phyloP scores from a whole-genome alignment of 2,113 vertebrate species.

The Mus pahari region DNA sequence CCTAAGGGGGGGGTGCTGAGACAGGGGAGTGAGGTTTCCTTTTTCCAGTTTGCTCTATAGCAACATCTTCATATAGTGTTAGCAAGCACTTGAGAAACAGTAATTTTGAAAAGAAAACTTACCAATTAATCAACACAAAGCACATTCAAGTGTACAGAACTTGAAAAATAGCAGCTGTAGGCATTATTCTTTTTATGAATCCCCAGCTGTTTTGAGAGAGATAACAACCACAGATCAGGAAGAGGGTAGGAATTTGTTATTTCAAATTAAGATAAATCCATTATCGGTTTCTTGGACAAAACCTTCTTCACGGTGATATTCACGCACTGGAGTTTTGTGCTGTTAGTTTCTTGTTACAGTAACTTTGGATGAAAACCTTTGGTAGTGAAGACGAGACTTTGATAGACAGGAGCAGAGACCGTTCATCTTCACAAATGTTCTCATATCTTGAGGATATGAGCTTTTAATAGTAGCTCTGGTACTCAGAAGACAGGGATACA shows the following conservation, averaged over 20 bases:
- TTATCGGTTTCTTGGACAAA: neutral
- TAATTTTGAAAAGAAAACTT: neutral
- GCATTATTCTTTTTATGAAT: constrained; percentile 34
- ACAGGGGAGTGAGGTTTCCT: no score
- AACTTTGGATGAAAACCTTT: neutral
- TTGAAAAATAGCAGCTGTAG: constrained; percentile 41
- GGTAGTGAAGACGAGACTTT: constrained; percentile 41
- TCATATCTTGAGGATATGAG: neutral
- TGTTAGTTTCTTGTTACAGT: constrained; percentile 29
- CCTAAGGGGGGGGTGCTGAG: neutral
- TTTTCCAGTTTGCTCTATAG: neutral
- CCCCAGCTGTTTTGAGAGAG: neutral
- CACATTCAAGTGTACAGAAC: neutral
- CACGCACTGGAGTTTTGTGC: neutral
- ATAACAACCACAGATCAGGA: neutral
- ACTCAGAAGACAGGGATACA: neutral
- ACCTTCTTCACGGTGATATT: neutral
- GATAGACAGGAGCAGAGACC: neutral
- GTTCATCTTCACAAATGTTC: constrained; percentile 33
- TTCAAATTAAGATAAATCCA: constrained; percentile 52
- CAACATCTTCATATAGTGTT: neutral
- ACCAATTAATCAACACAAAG: neutral
- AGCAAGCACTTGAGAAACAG: neutral
- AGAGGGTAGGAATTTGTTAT: neutral
- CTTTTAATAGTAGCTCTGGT: neutral